These are phyloP conservation scores for Scomber japonicus DNA, from an alignment of 2,113 vertebrate species.

Conservation along the genomic window DNA sequence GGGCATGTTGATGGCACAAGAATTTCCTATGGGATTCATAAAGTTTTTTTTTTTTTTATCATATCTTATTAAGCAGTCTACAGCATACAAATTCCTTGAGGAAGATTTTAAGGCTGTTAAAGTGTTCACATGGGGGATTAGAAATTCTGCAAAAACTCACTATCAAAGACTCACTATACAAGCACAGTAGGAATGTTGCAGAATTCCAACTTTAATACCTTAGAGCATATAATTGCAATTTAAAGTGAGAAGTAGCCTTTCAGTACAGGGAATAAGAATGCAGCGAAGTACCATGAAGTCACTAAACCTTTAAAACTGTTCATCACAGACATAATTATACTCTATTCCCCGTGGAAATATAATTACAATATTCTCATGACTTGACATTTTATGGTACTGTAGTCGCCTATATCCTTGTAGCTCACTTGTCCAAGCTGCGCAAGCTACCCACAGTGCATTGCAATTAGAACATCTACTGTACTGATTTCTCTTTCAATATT, in stretches of 20 bases:
- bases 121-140: neutral
- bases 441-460: neutral
- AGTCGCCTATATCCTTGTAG: neutral
- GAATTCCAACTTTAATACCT: neutral
- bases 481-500: slow-evolving; percentile 57
- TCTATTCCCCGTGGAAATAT: neutral
- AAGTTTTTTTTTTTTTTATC: no score
- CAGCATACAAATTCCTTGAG: neutral
- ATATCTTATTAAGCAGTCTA: neutral
- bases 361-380: neutral
- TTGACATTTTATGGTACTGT: neutral
- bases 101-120: slow-evolving; percentile 5
- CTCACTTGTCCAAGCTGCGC: neutral
- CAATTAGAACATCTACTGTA: slow-evolving; percentile 1
- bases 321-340: neutral
- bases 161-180: neutral
- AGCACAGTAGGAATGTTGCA: neutral
- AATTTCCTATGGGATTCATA: neutral
- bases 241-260: neutral
- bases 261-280: neutral
- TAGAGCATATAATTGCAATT: neutral
- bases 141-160: neutral
- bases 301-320: neutral
- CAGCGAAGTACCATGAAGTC: neutral
- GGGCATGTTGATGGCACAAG: neutral